These are phyloP conservation scores for Donacobius atricapilla DNA, from an alignment of 2,113 vertebrate species.

Conservation along the genomic window DNA sequence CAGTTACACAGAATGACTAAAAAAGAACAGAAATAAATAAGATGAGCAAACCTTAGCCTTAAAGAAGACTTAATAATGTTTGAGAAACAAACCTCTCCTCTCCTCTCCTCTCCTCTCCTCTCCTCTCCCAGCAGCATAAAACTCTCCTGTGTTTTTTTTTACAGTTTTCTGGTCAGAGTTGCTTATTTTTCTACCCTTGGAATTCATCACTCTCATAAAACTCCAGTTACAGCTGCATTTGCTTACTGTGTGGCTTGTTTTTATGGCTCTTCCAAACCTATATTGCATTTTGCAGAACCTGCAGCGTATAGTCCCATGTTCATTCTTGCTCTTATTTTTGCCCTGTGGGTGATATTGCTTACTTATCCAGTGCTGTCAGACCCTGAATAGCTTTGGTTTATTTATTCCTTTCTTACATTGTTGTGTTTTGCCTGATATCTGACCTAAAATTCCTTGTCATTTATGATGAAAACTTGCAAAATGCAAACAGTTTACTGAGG, in stretches of 20 bases:
- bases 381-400: slow-evolving; percentile 43
- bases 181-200: not conserved
- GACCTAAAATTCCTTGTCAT: slow-evolving; percentile 61
- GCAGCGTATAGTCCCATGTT: not conserved
- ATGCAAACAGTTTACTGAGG: slow-evolving; percentile 63
- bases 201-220: not conserved
- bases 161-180: not conserved
- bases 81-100: no score
- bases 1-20: not conserved
- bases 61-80: not conserved
- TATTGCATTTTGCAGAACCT: slow-evolving; percentile 25
- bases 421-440: slow-evolving; percentile 47
- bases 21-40: not conserved
- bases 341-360: slow-evolving; percentile 18
- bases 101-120: no score
- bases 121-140: not conserved
- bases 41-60: not conserved
- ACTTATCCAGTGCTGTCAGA: slow-evolving; percentile 39
- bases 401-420: slow-evolving; percentile 38
- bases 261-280: slow-evolving; percentile 17
- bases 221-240: slow-evolving; percentile 38
- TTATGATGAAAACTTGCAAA: slow-evolving; percentile 50
- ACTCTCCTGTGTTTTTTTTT: not conserved
- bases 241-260: slow-evolving; percentile 43
- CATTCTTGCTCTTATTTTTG: slow-evolving; percentile 47